phyloP scores from a whole-genome alignment of 2,113 vertebrate genomes.

The Clupea harengus region DNA sequence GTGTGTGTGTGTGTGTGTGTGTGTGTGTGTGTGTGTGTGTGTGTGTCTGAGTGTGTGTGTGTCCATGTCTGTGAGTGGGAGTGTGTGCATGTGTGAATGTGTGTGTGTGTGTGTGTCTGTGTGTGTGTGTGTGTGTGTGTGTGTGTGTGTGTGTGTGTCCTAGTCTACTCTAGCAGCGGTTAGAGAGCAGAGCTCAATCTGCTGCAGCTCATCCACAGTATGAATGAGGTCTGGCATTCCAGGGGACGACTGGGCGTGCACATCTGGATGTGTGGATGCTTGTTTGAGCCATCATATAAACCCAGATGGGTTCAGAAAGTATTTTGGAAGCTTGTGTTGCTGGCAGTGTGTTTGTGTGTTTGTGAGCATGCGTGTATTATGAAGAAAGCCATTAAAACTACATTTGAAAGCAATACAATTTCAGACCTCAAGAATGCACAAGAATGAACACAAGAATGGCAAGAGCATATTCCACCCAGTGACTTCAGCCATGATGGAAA shows the following conservation, averaged over 20 bases:
- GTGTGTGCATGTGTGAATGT: too few species aligned
- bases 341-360: neutral
- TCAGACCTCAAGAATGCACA: neutral
- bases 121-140: too few species aligned
- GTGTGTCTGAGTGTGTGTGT: too few species aligned
- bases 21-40: too few species aligned
- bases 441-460: neutral
- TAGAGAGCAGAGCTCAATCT: neutral
- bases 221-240: neutral
- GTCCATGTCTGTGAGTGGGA: too few species aligned
- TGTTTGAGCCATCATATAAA: neutral
- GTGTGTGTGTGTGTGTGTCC: too few species aligned
- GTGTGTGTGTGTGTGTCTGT: neutral
- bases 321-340: neutral
- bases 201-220: neutral
- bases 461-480: too few species aligned
- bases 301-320: neutral
- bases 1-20: too few species aligned
- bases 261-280: neutral
- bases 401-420: slow-evolving; percentile 3
- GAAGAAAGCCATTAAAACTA: neutral
- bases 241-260: neutral
- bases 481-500: too few species aligned
- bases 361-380: neutral
- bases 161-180: too few species aligned